Conservation (phyloP, 2,888 invertebrate genomes). For the Glaucopsyche alexis region DNA sequence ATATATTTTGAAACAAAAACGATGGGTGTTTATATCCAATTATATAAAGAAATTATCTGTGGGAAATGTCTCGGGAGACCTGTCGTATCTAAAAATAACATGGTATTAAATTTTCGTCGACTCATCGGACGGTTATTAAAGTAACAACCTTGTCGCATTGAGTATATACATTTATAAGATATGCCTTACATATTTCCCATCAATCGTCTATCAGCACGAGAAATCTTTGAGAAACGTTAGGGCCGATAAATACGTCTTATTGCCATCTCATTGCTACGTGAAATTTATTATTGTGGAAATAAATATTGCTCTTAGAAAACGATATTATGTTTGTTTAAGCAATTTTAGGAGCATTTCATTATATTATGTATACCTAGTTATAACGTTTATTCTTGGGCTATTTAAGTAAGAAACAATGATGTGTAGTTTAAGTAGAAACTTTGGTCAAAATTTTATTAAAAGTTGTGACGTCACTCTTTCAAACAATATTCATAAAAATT, state of each 20-base stretch:
- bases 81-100: not conserved
- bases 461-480: not conserved
- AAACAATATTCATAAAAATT: not conserved
- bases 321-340: conserved; percentile 33
- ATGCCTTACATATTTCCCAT: not conserved
- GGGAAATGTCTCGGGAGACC: not conserved
- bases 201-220: conserved; percentile 49
- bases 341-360: too few relatives aligned
- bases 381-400: too few relatives aligned
- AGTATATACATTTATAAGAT: not conserved
- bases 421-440: too few relatives aligned
- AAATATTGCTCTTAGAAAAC: conserved; percentile 42
- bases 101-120: conserved; percentile 8
- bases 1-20: not conserved
- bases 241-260: conserved; percentile 47
- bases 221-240: conserved; percentile 48
- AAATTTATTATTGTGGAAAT: conserved; percentile 48
- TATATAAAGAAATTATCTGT: not conserved
- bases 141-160: conserved; percentile 32
- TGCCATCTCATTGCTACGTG: conserved; percentile 45
- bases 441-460: too few relatives aligned
- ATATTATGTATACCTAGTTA: too few relatives aligned
- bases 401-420: too few relatives aligned
- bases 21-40: too few relatives aligned
- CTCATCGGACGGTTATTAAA: not conserved